A percentile compares a stretch with the other conserved stretches of the same genome.
These are phyloP conservation scores for Cephus pygmeus DNA, from an alignment of 2,888 invertebrate species.

Conservation along the genomic window DNA sequence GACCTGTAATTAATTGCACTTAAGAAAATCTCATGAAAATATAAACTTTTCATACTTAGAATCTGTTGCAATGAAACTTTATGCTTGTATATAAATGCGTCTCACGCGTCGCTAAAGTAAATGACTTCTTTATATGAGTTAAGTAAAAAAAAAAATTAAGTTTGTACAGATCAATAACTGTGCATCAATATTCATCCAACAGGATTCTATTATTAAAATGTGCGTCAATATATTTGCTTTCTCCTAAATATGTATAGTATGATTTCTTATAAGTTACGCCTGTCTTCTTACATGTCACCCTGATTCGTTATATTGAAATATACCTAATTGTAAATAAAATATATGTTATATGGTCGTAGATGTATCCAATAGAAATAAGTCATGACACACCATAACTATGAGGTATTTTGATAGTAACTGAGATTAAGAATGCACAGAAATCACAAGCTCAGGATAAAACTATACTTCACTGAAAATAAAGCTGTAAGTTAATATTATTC, in stretches of 20 bases:
- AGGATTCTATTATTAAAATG: not conserved
- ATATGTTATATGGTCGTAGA: slow-evolving; percentile 3
- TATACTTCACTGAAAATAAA: not conserved
- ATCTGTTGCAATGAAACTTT: not conserved
- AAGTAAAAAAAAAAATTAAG: not conserved
- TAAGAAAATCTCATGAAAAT: not conserved
- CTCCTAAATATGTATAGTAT: not conserved
- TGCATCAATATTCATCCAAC: not conserved
- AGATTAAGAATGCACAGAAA: not conserved
- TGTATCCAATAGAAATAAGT: not conserved
- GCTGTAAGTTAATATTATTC: not conserved
- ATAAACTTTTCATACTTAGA: not conserved
- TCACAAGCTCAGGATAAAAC: not conserved
- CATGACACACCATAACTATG: not conserved
- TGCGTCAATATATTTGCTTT: not conserved
- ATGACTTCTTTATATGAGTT: not conserved
- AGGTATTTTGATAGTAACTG: not conserved
- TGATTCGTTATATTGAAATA: slow-evolving; percentile 12
- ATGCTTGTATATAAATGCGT: not conserved
- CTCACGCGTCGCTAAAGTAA: not conserved
- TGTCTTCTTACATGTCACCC: slow-evolving; percentile 15
- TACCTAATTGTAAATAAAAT: not conserved
- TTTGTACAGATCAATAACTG: not conserved
- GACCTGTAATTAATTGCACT: not conserved
- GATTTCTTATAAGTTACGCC: not conserved